Conservation (phyloP, 2,888 invertebrate genomes). For the Phyto melanocephala region DNA sequence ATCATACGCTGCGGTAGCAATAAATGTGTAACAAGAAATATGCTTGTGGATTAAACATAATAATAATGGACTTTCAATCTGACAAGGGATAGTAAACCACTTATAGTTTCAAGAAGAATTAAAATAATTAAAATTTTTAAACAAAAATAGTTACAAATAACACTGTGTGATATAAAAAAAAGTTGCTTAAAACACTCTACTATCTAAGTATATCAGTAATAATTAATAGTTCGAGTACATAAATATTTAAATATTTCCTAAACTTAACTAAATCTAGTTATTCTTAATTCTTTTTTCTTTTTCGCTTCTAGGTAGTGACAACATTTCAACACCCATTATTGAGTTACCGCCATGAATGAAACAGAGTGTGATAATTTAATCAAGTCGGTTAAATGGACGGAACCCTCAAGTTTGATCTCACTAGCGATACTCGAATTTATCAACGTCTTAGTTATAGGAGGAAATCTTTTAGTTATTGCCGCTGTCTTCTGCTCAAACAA, state of each 20-base stretch:
- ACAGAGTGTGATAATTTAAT: slow-evolving; percentile 89
- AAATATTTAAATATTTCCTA: no score
- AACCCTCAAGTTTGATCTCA: slow-evolving; percentile 87
- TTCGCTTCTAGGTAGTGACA: slow-evolving; percentile 73
- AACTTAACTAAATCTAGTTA: no score
- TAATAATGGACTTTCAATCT: no score
- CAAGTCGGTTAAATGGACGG: slow-evolving; percentile 90
- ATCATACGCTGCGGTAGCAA: neutral
- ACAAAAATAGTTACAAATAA: no score
- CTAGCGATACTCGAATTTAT: slow-evolving; percentile 89
- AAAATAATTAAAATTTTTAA: neutral
- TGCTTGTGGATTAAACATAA: no score
- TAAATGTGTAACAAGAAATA: no score
- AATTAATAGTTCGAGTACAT: no score
- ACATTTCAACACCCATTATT: slow-evolving; percentile 73
- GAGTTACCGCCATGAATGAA: slow-evolving; percentile 86
- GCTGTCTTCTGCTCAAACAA: slow-evolving; percentile 95
- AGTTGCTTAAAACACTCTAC: no score
- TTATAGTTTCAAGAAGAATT: neutral
- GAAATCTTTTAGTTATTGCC: slow-evolving; percentile 94
- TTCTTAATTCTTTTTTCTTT: neutral
- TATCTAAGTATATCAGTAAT: no score
- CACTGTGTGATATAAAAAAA: no score
- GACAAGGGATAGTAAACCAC: no score
- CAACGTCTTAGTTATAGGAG: slow-evolving; percentile 92